phyloP scores from a whole-genome alignment of 2,113 vertebrate species.

The Ciconia stormi region DNA sequence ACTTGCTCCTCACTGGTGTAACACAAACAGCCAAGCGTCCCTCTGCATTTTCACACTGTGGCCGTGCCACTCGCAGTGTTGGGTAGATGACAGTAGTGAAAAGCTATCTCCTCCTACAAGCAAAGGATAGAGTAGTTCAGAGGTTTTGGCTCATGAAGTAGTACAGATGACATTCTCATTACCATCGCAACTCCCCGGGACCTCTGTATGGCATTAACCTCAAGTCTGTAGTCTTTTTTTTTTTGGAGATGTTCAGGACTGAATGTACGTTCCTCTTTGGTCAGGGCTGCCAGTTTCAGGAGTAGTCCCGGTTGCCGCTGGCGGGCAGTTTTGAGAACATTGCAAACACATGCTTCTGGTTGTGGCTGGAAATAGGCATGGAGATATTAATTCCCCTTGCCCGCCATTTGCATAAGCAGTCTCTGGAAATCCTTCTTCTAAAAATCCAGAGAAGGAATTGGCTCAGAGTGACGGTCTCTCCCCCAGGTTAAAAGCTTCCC shows the following conservation, averaged over 20 bases:
- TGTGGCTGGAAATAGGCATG: background rate
- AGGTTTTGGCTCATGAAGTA: background rate
- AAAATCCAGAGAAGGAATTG: background rate
- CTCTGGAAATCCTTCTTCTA: background rate
- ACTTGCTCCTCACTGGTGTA: background rate
- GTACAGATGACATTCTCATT: background rate
- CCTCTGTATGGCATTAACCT: background rate
- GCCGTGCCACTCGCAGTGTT: accelerated
- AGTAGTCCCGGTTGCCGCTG: background rate
- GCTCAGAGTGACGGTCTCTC: background rate
- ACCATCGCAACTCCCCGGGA: accelerated
- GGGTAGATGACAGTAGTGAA: background rate
- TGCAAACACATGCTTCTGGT: background rate
- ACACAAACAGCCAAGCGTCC: accelerated
- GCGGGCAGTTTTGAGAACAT: background rate
- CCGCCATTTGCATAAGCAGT: background rate
- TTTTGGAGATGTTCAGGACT: background rate
- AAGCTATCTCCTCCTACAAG: background rate
- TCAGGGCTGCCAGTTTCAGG: background rate
- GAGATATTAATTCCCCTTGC: background rate
- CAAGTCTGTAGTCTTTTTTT: background rate
- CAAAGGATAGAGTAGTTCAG: background rate
- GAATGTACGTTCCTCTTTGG: background rate
- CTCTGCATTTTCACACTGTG: background rate
- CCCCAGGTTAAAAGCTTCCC: background rate